These are phyloP conservation scores for Frankliniella fusca DNA, from an alignment of 2,888 invertebrate species.

Conservation along the genomic window DNA sequence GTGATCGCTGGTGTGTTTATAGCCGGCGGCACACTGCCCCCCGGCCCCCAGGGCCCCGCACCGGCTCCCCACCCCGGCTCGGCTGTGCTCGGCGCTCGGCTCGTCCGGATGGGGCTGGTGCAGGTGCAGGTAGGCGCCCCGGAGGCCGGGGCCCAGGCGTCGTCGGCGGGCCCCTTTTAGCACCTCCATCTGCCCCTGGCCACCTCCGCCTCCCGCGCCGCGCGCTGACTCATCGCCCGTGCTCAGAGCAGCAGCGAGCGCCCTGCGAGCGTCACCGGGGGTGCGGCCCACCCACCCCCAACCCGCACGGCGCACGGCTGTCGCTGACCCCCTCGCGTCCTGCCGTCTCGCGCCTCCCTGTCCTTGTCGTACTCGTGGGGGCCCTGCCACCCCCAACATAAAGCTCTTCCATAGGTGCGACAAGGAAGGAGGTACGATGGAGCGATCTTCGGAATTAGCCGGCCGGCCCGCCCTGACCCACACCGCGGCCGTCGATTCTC, in stretches of 20 bases:
- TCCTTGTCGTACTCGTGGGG: background rate
- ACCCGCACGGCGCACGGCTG: background rate
- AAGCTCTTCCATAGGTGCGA: no score
- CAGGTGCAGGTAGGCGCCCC: slow-evolving; percentile 19
- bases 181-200: background rate
- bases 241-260: background rate
- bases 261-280: background rate
- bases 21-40: background rate
- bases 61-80: background rate
- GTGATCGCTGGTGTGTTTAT: background rate
- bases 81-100: background rate
- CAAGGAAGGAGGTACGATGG: no score
- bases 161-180: background rate
- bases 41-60: background rate
- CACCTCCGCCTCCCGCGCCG: background rate
- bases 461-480: no score
- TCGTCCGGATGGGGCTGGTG: background rate
- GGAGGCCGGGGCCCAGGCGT: background rate
- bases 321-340: background rate
- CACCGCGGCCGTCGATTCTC: no score
- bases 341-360: background rate
- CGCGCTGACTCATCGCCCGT: background rate
- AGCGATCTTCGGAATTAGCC: no score
- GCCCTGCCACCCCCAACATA: no score
- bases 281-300: background rate